Evolutionary conservation across 1,140 invertebrate genomes (phyloP).

Genomic region (Steinernema khuongi): DNA sequence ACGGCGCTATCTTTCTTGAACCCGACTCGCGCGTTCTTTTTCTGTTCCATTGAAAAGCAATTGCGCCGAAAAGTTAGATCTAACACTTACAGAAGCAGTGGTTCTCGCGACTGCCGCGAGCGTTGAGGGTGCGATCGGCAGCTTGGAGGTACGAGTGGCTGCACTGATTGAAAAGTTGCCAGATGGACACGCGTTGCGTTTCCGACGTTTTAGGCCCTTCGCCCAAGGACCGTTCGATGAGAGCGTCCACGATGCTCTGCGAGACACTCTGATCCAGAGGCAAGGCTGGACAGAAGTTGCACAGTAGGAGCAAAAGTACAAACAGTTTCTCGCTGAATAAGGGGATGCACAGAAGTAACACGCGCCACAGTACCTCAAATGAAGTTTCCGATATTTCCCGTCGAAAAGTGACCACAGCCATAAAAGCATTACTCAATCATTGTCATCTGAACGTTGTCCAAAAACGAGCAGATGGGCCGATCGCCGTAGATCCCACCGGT

Average conservation of each 20-base stretch:
- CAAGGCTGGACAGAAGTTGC: background rate
- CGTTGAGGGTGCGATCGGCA: background rate
- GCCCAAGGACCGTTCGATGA: background rate
- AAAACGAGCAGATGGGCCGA: background rate
- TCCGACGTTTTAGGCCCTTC: background rate
- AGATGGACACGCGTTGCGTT: background rate
- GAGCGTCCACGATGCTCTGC: background rate
- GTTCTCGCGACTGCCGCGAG: background rate
- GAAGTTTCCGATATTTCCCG: background rate
- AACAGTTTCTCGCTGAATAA: background rate
- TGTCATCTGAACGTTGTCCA: background rate
- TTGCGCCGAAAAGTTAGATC: background rate
- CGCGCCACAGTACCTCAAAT: background rate
- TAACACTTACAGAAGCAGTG: background rate
- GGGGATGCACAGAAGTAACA: background rate
- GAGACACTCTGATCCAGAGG: background rate
- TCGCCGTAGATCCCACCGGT: background rate
- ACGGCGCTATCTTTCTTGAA: background rate
- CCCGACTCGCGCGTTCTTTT: background rate
- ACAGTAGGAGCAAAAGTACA: background rate
- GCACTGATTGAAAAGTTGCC: background rate
- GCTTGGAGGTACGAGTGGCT: background rate
- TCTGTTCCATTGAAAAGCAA: background rate
- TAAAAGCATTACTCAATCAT: conserved; percentile 3
- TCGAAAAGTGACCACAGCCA: background rate